These are phyloP conservation scores for Cryptophagus acutangulus DNA, from an alignment of 2,888 invertebrate genomes.

Conservation along the genomic window DNA sequence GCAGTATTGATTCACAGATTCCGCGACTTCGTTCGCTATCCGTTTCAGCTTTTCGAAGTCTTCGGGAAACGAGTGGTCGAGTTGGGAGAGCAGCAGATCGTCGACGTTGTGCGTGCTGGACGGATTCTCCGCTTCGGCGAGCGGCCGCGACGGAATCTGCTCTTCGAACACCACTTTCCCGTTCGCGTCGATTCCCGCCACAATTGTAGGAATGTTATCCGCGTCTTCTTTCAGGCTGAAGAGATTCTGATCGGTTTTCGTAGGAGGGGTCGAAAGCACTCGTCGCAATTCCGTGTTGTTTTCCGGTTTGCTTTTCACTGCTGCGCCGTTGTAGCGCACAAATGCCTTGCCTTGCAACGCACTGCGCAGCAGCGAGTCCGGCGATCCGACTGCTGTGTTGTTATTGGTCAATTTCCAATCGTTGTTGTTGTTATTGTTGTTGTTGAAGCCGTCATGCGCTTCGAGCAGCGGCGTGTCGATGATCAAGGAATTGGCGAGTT, in stretches of 20 bases:
- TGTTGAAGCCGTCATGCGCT: slow-evolving; percentile 54
- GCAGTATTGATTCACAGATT: slow-evolving; percentile 69
- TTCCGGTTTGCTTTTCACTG: slow-evolving; percentile 35
- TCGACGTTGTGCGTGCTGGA: slow-evolving; percentile 61
- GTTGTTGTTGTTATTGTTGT: slow-evolving; percentile 80
- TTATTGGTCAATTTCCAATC: slow-evolving; percentile 77
- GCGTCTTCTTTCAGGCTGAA: slow-evolving; percentile 39
- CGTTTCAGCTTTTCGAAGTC: slow-evolving; percentile 81
- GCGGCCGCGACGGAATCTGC: slow-evolving; percentile 28
- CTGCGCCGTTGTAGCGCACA: slow-evolving; percentile 45
- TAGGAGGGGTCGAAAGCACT: slow-evolving; percentile 50
- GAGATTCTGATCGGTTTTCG: slow-evolving; percentile 43
- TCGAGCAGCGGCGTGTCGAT: slow-evolving; percentile 56
- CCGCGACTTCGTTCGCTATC: slow-evolving; percentile 77
- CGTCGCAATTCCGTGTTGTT: slow-evolving; percentile 54
- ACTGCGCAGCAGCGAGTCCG: slow-evolving; percentile 74
- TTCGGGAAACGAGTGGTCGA: slow-evolving; percentile 66
- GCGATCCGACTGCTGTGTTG: slow-evolving; percentile 56
- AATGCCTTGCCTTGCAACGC: slow-evolving; percentile 75
- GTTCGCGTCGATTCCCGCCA: slow-evolving; percentile 44
- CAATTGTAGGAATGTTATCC: slow-evolving; percentile 44
- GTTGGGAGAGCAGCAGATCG: slow-evolving; percentile 63
- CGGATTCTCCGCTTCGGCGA: slow-evolving; percentile 45
- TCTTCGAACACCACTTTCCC: slow-evolving; percentile 44
- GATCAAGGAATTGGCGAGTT: slow-evolving; percentile 45